Evolutionary conservation across 2,113 vertebrate species (phyloP), one percentile per base, ranked within the genome.

Genomic region (Amphilophus citrinellus): DNA sequence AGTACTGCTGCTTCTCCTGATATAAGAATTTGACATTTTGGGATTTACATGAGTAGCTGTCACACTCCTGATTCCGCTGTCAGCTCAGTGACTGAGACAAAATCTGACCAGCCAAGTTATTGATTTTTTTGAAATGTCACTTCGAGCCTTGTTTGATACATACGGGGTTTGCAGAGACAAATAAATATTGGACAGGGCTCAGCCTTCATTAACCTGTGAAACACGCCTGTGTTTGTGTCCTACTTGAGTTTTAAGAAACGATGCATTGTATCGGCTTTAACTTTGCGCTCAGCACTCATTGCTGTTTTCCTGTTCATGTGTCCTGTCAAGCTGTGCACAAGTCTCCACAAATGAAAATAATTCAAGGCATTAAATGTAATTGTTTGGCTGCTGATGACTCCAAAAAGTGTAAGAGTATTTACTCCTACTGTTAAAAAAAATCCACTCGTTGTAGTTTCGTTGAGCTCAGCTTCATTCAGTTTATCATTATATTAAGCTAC

Each of bases 71-170:
- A 71, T 84, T 82, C 89, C 42, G 56, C 80, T 11, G 77, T 61
- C 17, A 4, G 73, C 62, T 32, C 78, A 44, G 84, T 71, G 3
- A 17, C 87, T 20, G 82, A 81, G 84, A 37, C 77, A 75, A 81
- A 89, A 89, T 80, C 66, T 62, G 85, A 85, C 68, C 50, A 20
- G 76, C 60, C 75, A n/a, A 37, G 68, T 62, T 87, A 94, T 94
- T 88, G 94, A 95, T 91, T 93, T 39, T 92, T 82, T 80, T 47
- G 61, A 94, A 94, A 93, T 93, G 94, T 91, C 92, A 93, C 90
- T 85, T 84, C 61, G 20, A 80, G 84, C 53, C 87, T 84, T 56
- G 87, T 90, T 85, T 84, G 79, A 84, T 85, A 75, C 84, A 91
- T 47, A 53, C 66, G 56, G 82, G 62, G 62, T 66, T 79, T 82